Percentiles rank a stretch among this genome's conserved stretches.
Conservation (phyloP, 2,888 invertebrate species). For the Platycnemis pennipes region DNA sequence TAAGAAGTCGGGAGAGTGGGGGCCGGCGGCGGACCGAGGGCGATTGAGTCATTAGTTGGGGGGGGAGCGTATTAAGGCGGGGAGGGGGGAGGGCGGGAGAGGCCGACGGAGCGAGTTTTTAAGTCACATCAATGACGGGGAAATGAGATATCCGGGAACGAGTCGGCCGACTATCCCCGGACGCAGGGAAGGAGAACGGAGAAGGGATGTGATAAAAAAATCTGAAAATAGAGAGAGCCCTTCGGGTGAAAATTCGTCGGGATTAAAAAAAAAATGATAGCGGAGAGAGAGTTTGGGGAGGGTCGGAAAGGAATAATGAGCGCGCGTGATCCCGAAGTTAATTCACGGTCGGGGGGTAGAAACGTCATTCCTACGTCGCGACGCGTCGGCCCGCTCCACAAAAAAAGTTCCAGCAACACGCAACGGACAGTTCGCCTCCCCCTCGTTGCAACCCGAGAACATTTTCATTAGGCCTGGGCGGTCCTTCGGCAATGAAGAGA, state of each 20-base stretch:
- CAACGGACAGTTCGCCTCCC: too few relatives aligned
- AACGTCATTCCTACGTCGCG: background rate
- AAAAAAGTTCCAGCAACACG: too few relatives aligned
- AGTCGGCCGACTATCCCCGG: conserved; percentile 34
- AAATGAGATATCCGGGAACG: conserved; percentile 21
- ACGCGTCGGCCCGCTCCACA: background rate
- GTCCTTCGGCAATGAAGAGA: background rate
- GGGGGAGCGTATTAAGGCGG: conserved; percentile 10
- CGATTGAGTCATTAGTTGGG: background rate
- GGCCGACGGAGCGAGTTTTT: background rate
- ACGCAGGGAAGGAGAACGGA: background rate
- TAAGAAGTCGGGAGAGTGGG: background rate
- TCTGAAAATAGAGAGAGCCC: conserved; percentile 19
- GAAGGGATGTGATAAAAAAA: conserved; percentile 65
- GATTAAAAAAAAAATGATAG: conserved; percentile 61
- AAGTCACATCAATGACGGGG: conserved; percentile 20
- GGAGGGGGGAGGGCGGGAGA: conserved; percentile 47
- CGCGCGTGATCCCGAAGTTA: background rate
- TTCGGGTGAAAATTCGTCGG: conserved; percentile 37
- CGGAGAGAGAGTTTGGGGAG: background rate
- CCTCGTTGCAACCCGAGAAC: background rate
- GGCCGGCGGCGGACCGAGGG: background rate
- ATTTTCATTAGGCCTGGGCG: background rate
- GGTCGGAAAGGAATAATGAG: background rate
- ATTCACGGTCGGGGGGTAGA: background rate